Percentiles rank a stretch among this genome's conserved stretches.
Conservation (phyloP, 53 echinoderm and acorn worm genomes). For the Holothuria leucospilota region DNA sequence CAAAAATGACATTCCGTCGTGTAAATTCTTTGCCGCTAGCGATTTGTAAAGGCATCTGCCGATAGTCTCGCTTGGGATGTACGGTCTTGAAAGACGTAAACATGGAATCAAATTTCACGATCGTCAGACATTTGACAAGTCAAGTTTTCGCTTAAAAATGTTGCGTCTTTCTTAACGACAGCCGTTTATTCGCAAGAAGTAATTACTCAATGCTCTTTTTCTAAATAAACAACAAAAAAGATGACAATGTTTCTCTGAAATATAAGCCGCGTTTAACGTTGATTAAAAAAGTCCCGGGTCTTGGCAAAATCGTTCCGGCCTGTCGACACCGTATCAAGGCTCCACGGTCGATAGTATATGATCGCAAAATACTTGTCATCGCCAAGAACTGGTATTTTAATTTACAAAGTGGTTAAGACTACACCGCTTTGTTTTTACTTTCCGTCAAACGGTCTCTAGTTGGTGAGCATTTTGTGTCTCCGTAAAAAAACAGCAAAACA, state of each 20-base stretch:
- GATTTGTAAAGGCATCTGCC: too few species aligned
- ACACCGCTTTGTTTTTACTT: constrained; percentile 34
- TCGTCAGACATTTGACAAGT: too few species aligned
- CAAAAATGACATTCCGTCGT: too few species aligned
- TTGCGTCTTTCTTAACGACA: constrained; percentile 36
- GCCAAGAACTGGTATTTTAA: constrained; percentile 33
- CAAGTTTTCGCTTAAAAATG: constrained; percentile 7
- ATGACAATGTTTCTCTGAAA: constrained; percentile 22
- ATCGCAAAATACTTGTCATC: constrained; percentile 29
- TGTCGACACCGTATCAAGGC: too few species aligned
- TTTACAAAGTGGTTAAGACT: constrained; percentile 47
- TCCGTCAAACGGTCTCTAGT: constrained; percentile 21
- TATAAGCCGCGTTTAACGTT: constrained; percentile 24
- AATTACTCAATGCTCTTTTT: constrained; percentile 30
- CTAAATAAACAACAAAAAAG: constrained; percentile 24
- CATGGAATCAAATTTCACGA: too few species aligned
- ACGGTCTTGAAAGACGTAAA: too few species aligned
- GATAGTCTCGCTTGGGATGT: too few species aligned
- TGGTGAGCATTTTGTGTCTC: constrained; percentile 13
- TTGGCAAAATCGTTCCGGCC: too few species aligned
- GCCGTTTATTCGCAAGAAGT: constrained; percentile 11
- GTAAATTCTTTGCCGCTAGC: too few species aligned
- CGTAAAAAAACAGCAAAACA: constrained; percentile 11
- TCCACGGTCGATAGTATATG: too few species aligned
- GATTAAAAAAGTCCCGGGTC: constrained; percentile 19